Percentiles rank a stretch among this genome's conserved stretches.
These are phyloP conservation scores for Diachasmimorpha longicaudata DNA, from an alignment of 1,140 invertebrate species.

Conservation along the genomic window DNA sequence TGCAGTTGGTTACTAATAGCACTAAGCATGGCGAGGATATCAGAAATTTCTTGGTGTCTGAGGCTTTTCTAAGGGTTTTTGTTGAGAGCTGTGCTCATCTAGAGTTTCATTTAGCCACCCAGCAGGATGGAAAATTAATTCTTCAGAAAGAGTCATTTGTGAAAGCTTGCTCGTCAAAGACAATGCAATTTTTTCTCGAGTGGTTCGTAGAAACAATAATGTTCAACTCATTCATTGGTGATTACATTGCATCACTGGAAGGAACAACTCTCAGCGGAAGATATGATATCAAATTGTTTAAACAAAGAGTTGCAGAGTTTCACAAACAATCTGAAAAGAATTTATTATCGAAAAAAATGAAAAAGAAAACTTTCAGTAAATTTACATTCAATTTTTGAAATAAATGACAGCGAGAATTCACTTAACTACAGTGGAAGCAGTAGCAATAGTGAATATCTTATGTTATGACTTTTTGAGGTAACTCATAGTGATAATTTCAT, in stretches of 20 bases:
- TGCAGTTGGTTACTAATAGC: constrained; percentile 67
- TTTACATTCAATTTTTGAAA: background rate
- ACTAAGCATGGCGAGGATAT: constrained; percentile 51
- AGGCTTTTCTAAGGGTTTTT: constrained; percentile 73
- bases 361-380: constrained; percentile 26
- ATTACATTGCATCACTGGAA: constrained; percentile 30
- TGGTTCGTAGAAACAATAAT: constrained; percentile 86
- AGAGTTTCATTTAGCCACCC: constrained; percentile 61
- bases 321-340: constrained; percentile 24
- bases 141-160: constrained; percentile 68
- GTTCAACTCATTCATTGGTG: constrained; percentile 66
- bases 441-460: background rate
- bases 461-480: background rate
- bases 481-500: background rate
- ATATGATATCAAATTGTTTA: constrained; percentile 32
- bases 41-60: constrained; percentile 70
- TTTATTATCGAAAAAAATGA: constrained; percentile 24
- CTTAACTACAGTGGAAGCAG: background rate
- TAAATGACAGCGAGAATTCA: background rate
- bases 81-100: constrained; percentile 71
- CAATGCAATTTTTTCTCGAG: constrained; percentile 74
- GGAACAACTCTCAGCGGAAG: background rate
- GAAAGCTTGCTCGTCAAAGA: constrained; percentile 66
- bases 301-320: constrained; percentile 31
- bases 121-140: constrained; percentile 58